Evolutionary conservation across 1,140 invertebrate species (phyloP).

Genomic region (Drosophila trapezifrons): DNA sequence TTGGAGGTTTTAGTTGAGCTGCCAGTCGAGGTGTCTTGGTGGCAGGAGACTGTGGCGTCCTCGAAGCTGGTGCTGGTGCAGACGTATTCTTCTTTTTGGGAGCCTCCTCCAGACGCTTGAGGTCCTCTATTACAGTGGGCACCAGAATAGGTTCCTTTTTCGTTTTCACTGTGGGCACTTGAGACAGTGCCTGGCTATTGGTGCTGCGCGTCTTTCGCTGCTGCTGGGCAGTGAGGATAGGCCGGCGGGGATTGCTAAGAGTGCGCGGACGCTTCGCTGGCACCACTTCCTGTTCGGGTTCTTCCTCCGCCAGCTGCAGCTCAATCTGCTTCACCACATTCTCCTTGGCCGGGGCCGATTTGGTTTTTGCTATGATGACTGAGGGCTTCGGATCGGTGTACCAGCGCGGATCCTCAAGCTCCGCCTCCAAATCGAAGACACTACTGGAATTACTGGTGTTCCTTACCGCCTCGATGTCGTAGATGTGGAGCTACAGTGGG

Average conservation of each 20-base stretch:
- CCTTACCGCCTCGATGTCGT: conserved; percentile 54
- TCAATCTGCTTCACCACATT: conserved; percentile 33
- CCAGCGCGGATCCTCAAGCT: conserved; percentile 76
- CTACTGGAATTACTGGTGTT: not conserved
- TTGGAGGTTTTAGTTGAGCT: not conserved
- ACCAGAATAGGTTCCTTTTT: conserved; percentile 34
- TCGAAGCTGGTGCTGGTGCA: not conserved
- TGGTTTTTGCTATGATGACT: conserved; percentile 14
- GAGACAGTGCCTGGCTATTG: not conserved
- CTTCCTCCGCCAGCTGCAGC: conserved; percentile 3
- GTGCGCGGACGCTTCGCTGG: not conserved
- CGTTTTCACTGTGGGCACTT: conserved; percentile 12
- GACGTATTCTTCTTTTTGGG: not conserved
- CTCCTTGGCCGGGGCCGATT: conserved; percentile 50
- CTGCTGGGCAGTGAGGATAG: conserved; percentile 45
- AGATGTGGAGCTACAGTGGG: conserved; percentile 49
- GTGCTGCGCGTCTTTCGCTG: conserved; percentile 22
- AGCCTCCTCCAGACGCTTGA: conserved; percentile 15
- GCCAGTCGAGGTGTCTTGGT: not conserved
- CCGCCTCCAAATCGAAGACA: conserved; percentile 63
- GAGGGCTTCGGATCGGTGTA: conserved; percentile 43
- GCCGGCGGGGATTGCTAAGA: conserved; percentile 16
- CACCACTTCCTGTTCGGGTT: not conserved
- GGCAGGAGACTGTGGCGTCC: not conserved
- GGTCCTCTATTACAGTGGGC: conserved; percentile 35